Evolutionary conservation across 1,140 invertebrate genomes (phyloP).

Genomic region (Trichogramma pretiosum): DNA sequence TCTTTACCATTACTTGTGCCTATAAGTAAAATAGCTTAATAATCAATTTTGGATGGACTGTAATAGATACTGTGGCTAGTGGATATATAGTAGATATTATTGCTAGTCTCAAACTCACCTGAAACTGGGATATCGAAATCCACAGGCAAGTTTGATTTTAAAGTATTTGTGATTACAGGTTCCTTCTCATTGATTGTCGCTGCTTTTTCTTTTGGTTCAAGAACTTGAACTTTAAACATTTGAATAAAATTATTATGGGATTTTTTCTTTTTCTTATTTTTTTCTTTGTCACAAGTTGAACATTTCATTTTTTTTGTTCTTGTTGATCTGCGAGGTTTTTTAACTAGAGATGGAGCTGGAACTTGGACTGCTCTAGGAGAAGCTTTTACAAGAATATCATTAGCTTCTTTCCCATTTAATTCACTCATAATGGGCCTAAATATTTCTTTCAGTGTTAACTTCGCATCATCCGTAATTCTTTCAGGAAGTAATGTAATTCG

Average conservation of each 20-base stretch:
- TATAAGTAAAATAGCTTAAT: neutral
- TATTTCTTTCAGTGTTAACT: conserved; percentile 54
- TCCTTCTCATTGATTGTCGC: conserved; percentile 43
- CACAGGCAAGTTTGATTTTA: too few relatives aligned
- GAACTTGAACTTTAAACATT: conserved; percentile 10
- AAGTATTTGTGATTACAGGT: conserved; percentile 40
- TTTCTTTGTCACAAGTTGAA: conserved; percentile 43
- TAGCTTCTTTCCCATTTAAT: conserved; percentile 64
- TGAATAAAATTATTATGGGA: conserved; percentile 15
- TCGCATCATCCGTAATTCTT: conserved; percentile 55
- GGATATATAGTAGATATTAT: too few relatives aligned
- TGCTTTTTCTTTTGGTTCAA: conserved; percentile 23
- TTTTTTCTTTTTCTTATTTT: conserved; percentile 21
- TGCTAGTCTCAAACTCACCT: too few relatives aligned
- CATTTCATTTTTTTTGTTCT: conserved; percentile 27
- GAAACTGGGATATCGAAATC: too few relatives aligned
- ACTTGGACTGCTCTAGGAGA: conserved; percentile 44
- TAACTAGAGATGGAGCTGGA: neutral
- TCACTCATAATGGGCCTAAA: conserved; percentile 58
- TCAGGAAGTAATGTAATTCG: conserved; percentile 72
- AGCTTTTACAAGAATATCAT: conserved; percentile 69
- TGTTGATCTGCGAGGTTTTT: conserved; percentile 17
- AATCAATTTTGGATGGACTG: neutral
- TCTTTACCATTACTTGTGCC: conserved; percentile 41
- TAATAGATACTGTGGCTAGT: too few relatives aligned